Evolutionary conservation across 2,888 invertebrate genomes (phyloP), one percentile per base, ranked within the genome.

Genomic region (Orthonevra nobilis): DNA sequence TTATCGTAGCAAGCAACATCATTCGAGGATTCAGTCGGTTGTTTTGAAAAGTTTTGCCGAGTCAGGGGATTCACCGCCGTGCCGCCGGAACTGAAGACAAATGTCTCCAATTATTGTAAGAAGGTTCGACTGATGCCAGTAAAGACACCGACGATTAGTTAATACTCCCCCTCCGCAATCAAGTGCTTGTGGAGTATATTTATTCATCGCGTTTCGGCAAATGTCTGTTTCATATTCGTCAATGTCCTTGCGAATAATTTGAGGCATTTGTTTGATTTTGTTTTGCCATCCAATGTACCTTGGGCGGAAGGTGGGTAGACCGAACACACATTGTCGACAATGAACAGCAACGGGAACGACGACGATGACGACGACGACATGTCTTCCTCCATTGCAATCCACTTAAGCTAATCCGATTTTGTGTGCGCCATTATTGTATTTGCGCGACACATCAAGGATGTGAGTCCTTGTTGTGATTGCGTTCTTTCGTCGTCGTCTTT

Each of bases 371-470:
- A 70, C 30, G 44, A 44, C 56, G 54, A 75, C 72, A 79, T 79
- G 61, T 60, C 52, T 73, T 66, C 77, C 38, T 79, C 68, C 60
- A 79, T 73, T 73, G 79, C 79, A 79, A 79, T 79, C 79, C 79
- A 79, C 79, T 79, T 79, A 79, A 79, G 79, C 73, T 79, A 79
- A 79, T 79, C 79, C 73, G 79, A 79, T 79, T 79, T 79, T 73
- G 72, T 79, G 73, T 79, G 73, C 73, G 73, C 66, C 73, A 79
- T 79, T 79, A 79, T 79, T 79, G 79, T 79, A 68, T 79, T 73
- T 79, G 73, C 68, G 79, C 79, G 79, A 79, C 79, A 73, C 68
- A 73, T 79, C 73, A 79, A 73, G 66, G 66, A 79, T 73, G 66
- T 68, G 79, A 73, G 72, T 72, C 66, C 73, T 79, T 72, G 73